Evolutionary conservation across 2,113 vertebrate genomes (phyloP).

Genomic region (Syrrhaptes paradoxus): DNA sequence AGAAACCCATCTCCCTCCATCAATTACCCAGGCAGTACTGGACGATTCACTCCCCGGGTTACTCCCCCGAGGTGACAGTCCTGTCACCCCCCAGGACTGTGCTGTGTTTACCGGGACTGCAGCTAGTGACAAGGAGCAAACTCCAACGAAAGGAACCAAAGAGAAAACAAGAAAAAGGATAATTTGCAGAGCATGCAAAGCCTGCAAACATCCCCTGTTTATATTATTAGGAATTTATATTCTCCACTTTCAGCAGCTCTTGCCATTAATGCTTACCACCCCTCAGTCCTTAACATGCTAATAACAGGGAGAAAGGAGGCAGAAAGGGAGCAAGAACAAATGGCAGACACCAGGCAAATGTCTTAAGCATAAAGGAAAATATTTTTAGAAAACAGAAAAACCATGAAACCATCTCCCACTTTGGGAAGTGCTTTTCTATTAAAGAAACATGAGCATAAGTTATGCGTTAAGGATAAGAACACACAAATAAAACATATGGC

Average conservation of each 20-base stretch:
- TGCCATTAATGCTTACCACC: neutral
- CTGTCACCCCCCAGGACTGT: neutral
- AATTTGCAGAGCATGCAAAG: neutral
- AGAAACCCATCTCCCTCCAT: neutral
- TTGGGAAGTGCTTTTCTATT: neutral
- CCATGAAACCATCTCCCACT: neutral
- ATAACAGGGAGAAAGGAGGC: neutral
- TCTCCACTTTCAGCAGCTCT: neutral
- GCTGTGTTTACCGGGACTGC: neutral
- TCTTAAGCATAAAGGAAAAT: neutral
- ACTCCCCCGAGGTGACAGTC: neutral
- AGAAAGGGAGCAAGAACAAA: neutral
- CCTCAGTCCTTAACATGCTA: neutral
- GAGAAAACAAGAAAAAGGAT: neutral
- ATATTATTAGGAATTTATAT: constrained; percentile 12
- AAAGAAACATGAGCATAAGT: constrained; percentile 10
- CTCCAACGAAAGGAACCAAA: neutral
- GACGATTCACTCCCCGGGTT: neutral
- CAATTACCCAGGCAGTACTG: neutral
- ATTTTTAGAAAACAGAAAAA: constrained; percentile 34
- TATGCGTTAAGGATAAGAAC: constrained; percentile 7
- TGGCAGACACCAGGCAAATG: neutral
- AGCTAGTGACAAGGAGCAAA: neutral
- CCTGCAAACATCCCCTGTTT: neutral
- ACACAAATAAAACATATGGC: neutral